Evolutionary conservation across 2,888 invertebrate species (phyloP), one percentile per base, ranked within the genome.

Genomic region (Saturnia pavonia): DNA sequence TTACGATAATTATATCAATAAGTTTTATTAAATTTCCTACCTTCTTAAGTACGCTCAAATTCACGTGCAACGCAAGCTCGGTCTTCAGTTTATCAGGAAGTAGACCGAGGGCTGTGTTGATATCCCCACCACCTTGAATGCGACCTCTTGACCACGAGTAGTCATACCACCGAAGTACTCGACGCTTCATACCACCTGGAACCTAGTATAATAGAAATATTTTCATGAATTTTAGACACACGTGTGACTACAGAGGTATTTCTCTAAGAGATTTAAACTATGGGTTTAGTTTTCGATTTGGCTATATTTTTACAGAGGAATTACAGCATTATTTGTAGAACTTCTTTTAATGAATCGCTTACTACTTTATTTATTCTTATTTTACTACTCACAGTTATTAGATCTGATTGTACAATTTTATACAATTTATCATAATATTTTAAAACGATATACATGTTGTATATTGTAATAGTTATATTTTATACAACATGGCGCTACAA

Each of bases 121-220:
- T 99, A 89, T 99, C 99, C 12, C 98, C 98, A 1, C 98, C 98
- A 2, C 99, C 99, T 88, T 98, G 98, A 82, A 99, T 98, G 69
- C 99, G 95, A 9, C 99, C 99, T 73, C 99, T 95, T 4, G 99
- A 99, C 99, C 99, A 99, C 43, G 99, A 99, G 91, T 99, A 99
- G 92, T 99, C 99, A 91, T 99, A 99, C 99, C 99, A 99, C 11
- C 99, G 95, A 48, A 99, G 95, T 0, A 99, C 99, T 34, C 99
- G 94, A n/a, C 98, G 95, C 88, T 99, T 99, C 97, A 99, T 98
- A 25, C 98, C 98, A 54, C 98, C 97, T 9, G 99, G 99, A 42
- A 98, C 98, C 95, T 95, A 75, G 11, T 42, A 3, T 12, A 68
- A 40, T n/a, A 1, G 3, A 19, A 54, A 14, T 4, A 19, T 27